Evolutionary conservation across 2,797 vertebrate genomes (phyloP), one percentile per base, ranked within the genome.

Genomic region (Ptychadena robeensis): DNA sequence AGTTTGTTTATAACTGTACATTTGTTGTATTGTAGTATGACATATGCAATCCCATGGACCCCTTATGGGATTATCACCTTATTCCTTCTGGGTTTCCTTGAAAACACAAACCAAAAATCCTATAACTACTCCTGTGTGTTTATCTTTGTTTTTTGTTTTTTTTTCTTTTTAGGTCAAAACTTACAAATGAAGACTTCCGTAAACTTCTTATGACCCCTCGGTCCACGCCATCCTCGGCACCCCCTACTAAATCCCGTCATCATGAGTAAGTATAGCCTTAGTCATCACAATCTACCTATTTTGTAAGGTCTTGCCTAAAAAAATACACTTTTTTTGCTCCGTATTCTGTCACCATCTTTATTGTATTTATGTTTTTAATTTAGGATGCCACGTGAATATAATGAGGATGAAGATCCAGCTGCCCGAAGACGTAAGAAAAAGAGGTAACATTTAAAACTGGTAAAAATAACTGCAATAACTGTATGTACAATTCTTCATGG

Each of bases 341-440:
- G 18, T 53, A 53, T 53, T 15, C 44, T 53, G 18, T 53, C n/a
- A n/a, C n/a, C n/a, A n/a, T n/a, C 10, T 53, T 7, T 22, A 4
- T 53, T 22, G 44, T 53, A 6, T 53, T 53, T 6, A 27, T 85
- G 82, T 0, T 0, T 4, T 63, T 75, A 57, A 85, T 87, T 28
- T 88, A 99, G 98, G 87, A 98, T 99, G 97, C 98, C 97, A n/a
- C 92, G 96, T 86, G 97, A 99, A 88, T 99, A 99, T 89, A 98
- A 99, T 0, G 98, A 99, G 87, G 98, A 99, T 87, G 98, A 99
- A 91, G 98, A 99, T 87, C 97, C 98, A 64, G 98, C 98, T 40
- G 98, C 98, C n/a, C 94, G 97, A 64, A 94, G 98, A 84, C 94
- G 97, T 82, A 99, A 99, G 89, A 99, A 99, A 87, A 99, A 99